Evolutionary conservation across 1,140 invertebrate genomes (phyloP).

Genomic region (Steinernema feltiae): DNA sequence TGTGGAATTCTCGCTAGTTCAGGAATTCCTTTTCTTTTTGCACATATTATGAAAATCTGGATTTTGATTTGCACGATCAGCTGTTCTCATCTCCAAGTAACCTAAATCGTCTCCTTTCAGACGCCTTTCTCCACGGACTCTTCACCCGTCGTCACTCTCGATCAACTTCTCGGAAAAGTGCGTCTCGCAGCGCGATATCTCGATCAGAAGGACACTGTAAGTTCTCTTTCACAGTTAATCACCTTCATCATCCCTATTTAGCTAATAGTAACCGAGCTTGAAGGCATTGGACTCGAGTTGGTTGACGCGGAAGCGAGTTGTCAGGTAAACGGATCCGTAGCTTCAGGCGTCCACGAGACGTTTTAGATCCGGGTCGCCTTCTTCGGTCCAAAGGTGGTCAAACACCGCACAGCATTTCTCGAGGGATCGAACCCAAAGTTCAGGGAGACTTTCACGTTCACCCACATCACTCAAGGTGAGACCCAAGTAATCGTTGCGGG

Average conservation of each 20-base stretch:
- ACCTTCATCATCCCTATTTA: background rate
- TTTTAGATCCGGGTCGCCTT: constrained; percentile 7
- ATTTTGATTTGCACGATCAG: background rate
- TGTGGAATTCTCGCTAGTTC: too few relatives aligned
- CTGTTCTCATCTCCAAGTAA: background rate
- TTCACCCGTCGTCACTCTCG: constrained; percentile 8
- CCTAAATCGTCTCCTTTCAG: background rate
- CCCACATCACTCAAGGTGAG: constrained; percentile 5
- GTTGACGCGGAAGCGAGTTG: background rate
- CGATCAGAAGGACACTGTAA: background rate
- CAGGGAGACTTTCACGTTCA: constrained; percentile 14
- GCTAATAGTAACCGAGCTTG: background rate
- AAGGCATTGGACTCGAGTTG: background rate
- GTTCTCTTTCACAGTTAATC: background rate
- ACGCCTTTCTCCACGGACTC: constrained; percentile 2
- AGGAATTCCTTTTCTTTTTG: too few relatives aligned
- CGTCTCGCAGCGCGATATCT: constrained; percentile 5
- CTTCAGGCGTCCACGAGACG: background rate
- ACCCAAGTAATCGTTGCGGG: background rate
- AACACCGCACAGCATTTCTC: background rate
- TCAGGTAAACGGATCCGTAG: background rate
- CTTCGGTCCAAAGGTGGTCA: background rate
- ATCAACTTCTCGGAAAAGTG: constrained; percentile 13
- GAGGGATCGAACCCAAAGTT: constrained; percentile 18
- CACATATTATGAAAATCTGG: too few relatives aligned